phyloP scores from a whole-genome alignment of 2,888 invertebrate species.

The Caprella mutica region DNA sequence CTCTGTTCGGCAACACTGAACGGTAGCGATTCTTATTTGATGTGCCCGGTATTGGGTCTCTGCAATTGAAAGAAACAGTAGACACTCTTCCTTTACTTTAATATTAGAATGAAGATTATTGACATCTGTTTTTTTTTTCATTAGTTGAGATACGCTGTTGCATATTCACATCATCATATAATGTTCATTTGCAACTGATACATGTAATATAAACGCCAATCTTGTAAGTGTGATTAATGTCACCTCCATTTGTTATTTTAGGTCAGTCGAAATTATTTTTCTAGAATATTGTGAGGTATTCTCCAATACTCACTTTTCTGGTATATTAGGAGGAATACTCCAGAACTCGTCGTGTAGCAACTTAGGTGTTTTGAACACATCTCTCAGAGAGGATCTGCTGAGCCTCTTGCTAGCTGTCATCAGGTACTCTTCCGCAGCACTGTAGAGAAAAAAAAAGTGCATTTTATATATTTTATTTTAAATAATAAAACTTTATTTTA shows the following conservation, averaged over 20 bases:
- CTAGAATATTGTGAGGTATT: too few species aligned
- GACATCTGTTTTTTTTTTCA: too few species aligned
- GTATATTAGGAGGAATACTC: slow-evolving; percentile 85
- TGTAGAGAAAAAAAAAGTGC: slow-evolving; percentile 35
- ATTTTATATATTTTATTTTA: neutral
- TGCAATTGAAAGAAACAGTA: too few species aligned
- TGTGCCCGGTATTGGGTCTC: slow-evolving; percentile 71
- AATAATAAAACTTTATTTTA: too few species aligned
- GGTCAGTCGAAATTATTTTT: too few species aligned
- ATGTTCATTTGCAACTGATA: too few species aligned
- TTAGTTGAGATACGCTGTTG: neutral
- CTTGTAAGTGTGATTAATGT: too few species aligned
- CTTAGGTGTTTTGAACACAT: slow-evolving; percentile 44
- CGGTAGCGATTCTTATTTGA: slow-evolving; percentile 81
- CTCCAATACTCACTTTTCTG: slow-evolving; percentile 51
- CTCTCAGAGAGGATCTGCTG: slow-evolving; percentile 46
- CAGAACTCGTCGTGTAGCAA: slow-evolving; percentile 76
- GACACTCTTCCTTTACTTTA: neutral
- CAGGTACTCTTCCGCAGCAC: slow-evolving; percentile 48
- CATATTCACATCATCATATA: too few species aligned
- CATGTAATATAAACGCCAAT: too few species aligned
- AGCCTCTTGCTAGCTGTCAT: slow-evolving; percentile 48
- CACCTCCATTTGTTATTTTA: too few species aligned
- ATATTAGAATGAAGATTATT: neutral
- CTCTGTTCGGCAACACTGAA: slow-evolving; percentile 78